Evolutionary conservation across 2,797 vertebrate species (phyloP).

Genomic region (Manis pentadactyla): DNA sequence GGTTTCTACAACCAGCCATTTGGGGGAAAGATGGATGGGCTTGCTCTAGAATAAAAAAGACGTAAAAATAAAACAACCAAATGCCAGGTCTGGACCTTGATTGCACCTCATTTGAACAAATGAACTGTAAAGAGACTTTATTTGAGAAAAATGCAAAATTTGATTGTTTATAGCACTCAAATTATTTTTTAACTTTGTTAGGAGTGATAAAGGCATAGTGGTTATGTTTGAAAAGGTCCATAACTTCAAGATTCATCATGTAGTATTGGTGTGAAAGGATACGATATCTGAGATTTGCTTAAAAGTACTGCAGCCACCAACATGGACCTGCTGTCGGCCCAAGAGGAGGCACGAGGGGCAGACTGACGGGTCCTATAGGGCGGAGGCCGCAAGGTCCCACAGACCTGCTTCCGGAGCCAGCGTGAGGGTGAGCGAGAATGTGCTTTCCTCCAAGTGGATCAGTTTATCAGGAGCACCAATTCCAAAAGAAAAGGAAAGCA

Average conservation of each 20-base stretch:
- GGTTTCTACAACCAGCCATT: background rate
- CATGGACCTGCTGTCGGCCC: background rate
- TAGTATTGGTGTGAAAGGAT: background rate
- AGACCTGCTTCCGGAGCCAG: accelerated
- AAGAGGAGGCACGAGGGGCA: accelerated
- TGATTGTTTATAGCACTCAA: background rate
- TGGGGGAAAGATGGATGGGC: background rate
- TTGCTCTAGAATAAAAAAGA: background rate
- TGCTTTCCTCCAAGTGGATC: background rate
- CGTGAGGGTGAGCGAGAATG: accelerated
- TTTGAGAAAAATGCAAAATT: background rate
- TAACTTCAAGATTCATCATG: background rate
- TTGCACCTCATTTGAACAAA: background rate
- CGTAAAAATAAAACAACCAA: background rate
- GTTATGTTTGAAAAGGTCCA: background rate
- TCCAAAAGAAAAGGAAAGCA: background rate
- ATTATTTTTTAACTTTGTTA: background rate
- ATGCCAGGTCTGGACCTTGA: background rate
- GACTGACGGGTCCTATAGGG: background rate
- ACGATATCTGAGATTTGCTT: background rate
- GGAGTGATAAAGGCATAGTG: background rate
- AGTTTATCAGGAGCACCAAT: background rate
- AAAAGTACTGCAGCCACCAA: background rate
- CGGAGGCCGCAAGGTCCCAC: no score
- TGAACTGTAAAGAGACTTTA: background rate